Conservation (phyloP, 2,113 vertebrate species). For the Paracyprichromis sp. region DNA sequence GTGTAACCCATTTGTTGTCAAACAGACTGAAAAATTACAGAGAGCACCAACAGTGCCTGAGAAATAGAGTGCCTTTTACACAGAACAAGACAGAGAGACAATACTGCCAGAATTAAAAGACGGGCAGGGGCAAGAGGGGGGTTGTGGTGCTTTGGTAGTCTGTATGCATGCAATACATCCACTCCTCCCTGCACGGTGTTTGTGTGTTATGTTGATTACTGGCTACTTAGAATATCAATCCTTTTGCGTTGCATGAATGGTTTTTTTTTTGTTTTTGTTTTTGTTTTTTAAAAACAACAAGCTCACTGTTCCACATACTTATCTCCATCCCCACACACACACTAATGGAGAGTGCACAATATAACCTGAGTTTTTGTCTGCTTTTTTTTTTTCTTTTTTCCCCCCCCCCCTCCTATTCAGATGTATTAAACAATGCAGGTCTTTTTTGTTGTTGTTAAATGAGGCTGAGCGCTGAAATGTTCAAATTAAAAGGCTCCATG, state of each 20-base stretch:
- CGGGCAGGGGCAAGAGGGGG: neutral
- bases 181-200: neutral
- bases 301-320: neutral
- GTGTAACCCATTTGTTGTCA: slow-evolving; percentile 16
- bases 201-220: neutral
- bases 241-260: neutral
- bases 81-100: neutral
- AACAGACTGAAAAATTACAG: slow-evolving; percentile 29
- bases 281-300: neutral
- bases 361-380: neutral
- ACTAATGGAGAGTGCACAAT: neutral
- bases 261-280: neutral
- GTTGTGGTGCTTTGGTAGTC: neutral
- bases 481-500: neutral
- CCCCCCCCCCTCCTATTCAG: fast-evolving
- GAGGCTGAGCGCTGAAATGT: neutral
- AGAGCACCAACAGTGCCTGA: neutral
- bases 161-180: neutral
- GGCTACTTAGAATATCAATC: neutral
- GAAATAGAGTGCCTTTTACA: neutral
- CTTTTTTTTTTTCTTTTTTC: neutral
- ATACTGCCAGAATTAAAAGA: neutral
- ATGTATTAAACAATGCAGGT: neutral
- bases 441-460: neutral
- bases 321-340: neutral